Percentiles rank a stretch among this genome's conserved stretches.
Evolutionary conservation across 2,888 invertebrate species (phyloP).

Genomic region (Drosophila sordidapex): DNA sequence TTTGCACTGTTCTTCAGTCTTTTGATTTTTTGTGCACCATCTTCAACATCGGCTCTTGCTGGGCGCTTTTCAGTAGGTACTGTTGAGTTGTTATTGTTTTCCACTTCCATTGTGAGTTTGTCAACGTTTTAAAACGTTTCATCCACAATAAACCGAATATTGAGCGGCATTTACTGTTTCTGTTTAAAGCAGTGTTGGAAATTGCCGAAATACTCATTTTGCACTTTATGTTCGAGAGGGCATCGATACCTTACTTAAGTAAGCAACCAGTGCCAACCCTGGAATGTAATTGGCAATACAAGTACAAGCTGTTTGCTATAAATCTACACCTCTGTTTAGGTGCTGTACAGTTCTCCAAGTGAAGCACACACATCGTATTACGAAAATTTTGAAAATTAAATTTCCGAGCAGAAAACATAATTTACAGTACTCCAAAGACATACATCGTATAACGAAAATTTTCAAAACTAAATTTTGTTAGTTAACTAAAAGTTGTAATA

Average conservation of each 20-base stretch:
- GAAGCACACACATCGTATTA: too few species aligned
- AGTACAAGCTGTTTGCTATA: background rate
- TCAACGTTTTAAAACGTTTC: conserved; percentile 35
- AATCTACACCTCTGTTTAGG: background rate
- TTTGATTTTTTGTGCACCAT: conserved; percentile 28
- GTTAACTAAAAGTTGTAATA: too few species aligned
- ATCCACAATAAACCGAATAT: conserved; percentile 5
- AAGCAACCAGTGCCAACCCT: background rate
- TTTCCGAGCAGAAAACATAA: too few species aligned
- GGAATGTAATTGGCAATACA: background rate
- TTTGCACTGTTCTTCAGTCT: conserved; percentile 37
- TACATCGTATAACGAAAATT: too few species aligned
- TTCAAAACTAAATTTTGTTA: too few species aligned
- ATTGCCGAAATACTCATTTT: background rate
- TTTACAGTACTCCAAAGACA: too few species aligned
- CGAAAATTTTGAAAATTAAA: too few species aligned
- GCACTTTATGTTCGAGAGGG: background rate
- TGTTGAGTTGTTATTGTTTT: conserved; percentile 52
- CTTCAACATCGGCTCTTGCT: conserved; percentile 2
- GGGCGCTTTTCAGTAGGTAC: conserved; percentile 32
- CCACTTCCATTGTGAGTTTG: conserved; percentile 48
- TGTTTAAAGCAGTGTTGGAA: conserved; percentile 8
- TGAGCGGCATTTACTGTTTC: conserved; percentile 16
- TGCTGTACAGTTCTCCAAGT: background rate
- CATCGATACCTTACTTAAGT: background rate